Conservation (phyloP, 2,888 invertebrate genomes). For the Chloroclysta siterata region DNA sequence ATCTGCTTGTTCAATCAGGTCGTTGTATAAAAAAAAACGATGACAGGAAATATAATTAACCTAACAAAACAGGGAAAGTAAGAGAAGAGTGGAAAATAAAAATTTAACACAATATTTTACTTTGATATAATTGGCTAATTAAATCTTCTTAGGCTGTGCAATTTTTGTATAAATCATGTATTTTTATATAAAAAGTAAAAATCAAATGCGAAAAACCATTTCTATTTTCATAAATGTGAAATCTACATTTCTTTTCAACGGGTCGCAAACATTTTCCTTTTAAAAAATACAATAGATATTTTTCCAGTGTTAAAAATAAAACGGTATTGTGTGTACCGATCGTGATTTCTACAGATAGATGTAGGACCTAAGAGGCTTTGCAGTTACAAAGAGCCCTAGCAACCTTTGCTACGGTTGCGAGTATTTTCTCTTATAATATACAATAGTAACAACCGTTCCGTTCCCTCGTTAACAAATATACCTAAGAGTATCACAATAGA, state of each 20-base stretch:
- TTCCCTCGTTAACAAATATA: slow-evolving; percentile 32
- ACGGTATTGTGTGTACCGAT: slow-evolving; percentile 37
- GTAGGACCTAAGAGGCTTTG: slow-evolving; percentile 43
- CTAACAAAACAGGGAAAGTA: too few species aligned
- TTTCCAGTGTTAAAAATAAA: slow-evolving; percentile 35
- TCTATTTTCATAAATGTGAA: slow-evolving; percentile 25
- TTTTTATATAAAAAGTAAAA: slow-evolving; percentile 3
- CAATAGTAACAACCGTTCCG: slow-evolving; percentile 24
- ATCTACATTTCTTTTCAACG: slow-evolving; percentile 33
- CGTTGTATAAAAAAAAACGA: too few species aligned
- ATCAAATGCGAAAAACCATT: slow-evolving; percentile 26
- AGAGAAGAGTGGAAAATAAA: too few species aligned
- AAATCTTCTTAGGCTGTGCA: background rate
- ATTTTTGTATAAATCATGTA: background rate
- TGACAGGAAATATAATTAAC: too few species aligned
- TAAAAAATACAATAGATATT: slow-evolving; percentile 33
- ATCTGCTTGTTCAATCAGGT: too few species aligned
- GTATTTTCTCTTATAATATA: slow-evolving; percentile 27
- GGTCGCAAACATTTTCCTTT: slow-evolving; percentile 32
- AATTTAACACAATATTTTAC: background rate
- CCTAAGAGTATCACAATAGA: slow-evolving; percentile 30
- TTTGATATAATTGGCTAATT: background rate
- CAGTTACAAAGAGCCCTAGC: slow-evolving; percentile 40
- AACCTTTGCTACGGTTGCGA: slow-evolving; percentile 37
- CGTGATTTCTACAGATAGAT: slow-evolving; percentile 36